A percentile compares a stretch with the other conserved stretches of the same genome.
Conservation (phyloP, 1,140 invertebrate species). For the Cyphomyrmex costatus region DNA sequence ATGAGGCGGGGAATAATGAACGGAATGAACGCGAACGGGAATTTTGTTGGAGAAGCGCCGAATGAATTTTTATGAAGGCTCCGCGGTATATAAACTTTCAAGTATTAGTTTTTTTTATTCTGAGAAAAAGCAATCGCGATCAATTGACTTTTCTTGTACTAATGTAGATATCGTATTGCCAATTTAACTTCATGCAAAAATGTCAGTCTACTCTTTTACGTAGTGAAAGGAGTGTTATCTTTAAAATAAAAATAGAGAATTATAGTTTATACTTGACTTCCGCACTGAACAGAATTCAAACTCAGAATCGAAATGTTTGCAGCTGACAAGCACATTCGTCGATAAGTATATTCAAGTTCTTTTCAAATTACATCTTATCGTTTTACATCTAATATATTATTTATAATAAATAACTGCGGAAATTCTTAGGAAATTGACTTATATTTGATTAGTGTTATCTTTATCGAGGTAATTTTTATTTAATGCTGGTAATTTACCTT, state of each 20-base stretch:
- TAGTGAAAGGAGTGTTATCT: neutral
- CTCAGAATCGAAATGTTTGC: too few relatives aligned
- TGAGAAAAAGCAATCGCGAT: neutral
- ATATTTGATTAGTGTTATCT: neutral
- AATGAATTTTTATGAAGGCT: slow-evolving; percentile 2
- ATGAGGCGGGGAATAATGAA: slow-evolving; percentile 18
- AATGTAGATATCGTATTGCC: neutral
- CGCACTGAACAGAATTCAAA: too few relatives aligned
- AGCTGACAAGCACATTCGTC: too few relatives aligned
- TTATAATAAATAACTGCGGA: too few relatives aligned
- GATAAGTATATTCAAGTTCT: too few relatives aligned
- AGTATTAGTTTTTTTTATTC: neutral
- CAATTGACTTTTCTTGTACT: neutral
- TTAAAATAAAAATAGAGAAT: neutral
- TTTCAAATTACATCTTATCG: too few relatives aligned
- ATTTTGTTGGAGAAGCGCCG: neutral
- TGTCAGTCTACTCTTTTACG: neutral
- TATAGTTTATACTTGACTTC: too few relatives aligned
- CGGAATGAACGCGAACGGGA: slow-evolving; percentile 11
- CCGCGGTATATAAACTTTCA: neutral
- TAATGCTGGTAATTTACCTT: slow-evolving; percentile 87
- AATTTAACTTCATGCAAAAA: neutral
- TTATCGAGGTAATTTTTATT: neutral
- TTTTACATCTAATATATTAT: too few relatives aligned
- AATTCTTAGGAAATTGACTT: too few relatives aligned